A percentile compares a stretch with the other conserved stretches of the same genome.
phyloP scores from a whole-genome alignment of 2,888 invertebrate genomes.

The Tenthredo amoena region DNA sequence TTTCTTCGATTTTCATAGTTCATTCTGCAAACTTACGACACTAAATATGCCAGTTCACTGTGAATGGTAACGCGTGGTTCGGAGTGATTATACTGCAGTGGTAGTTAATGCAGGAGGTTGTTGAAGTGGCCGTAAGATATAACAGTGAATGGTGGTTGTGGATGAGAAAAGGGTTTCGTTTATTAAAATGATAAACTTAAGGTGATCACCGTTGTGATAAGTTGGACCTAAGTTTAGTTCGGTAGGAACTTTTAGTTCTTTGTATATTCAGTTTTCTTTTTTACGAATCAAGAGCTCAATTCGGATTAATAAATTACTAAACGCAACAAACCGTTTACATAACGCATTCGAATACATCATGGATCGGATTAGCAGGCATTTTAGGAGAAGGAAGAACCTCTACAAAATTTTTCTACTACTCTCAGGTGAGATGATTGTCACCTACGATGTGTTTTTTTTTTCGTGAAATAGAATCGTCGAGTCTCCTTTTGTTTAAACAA shows the following conservation, averaged over 20 bases:
- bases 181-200: conserved; percentile 42
- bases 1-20: too few relatives aligned
- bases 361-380: conserved; percentile 40
- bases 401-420: conserved; percentile 17
- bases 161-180: not conserved
- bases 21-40: too few relatives aligned
- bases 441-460: too few relatives aligned
- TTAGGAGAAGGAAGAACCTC: conserved; percentile 16
- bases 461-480: not conserved
- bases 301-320: not conserved
- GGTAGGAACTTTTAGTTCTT: not conserved
- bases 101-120: not conserved
- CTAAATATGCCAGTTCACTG: too few relatives aligned
- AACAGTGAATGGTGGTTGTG: not conserved
- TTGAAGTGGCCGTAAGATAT: not conserved
- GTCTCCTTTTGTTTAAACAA: not conserved
- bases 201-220: conserved; percentile 11
- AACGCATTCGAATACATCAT: not conserved
- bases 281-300: not conserved
- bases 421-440: conserved; percentile 4
- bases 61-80: too few relatives aligned
- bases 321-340: not conserved
- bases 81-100: too few relatives aligned
- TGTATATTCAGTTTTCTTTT: not conserved
- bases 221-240: not conserved